Percentiles rank a stretch among this genome's conserved stretches.
These are phyloP conservation scores for Bos javanicus DNA, from an alignment of 2,113 vertebrate species.

Conservation along the genomic window DNA sequence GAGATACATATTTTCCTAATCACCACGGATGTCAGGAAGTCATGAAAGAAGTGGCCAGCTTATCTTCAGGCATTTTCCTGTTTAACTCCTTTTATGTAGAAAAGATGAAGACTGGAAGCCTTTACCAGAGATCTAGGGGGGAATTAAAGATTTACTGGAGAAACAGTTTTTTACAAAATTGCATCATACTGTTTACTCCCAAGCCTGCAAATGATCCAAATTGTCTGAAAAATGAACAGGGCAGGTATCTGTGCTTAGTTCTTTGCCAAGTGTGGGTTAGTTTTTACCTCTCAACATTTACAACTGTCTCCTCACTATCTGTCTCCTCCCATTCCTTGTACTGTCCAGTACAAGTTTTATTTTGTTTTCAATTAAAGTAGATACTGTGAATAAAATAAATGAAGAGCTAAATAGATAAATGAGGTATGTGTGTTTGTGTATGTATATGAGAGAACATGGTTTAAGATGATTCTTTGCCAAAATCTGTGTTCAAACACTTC, in stretches of 20 bases:
- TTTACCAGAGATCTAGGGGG: neutral
- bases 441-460: neutral
- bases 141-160: neutral
- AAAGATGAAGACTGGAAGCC: neutral
- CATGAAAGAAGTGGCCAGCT: neutral
- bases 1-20: neutral
- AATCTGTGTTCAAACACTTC: neutral
- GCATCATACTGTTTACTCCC: neutral
- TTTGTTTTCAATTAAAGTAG: neutral
- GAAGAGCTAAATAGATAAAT: neutral
- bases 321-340: neutral
- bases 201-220: neutral
- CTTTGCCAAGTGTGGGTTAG: neutral
- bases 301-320: neutral
- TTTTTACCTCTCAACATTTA: neutral
- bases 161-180: neutral
- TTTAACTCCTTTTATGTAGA: neutral
- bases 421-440: neutral
- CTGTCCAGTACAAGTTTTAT: neutral
- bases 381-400: neutral
- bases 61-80: neutral
- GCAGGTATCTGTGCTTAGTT: neutral
- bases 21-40: neutral
- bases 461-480: neutral
- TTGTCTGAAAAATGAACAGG: neutral